Evolutionary conservation across 2,113 vertebrate species (phyloP).

Genomic region (Saimiri boliviensis): DNA sequence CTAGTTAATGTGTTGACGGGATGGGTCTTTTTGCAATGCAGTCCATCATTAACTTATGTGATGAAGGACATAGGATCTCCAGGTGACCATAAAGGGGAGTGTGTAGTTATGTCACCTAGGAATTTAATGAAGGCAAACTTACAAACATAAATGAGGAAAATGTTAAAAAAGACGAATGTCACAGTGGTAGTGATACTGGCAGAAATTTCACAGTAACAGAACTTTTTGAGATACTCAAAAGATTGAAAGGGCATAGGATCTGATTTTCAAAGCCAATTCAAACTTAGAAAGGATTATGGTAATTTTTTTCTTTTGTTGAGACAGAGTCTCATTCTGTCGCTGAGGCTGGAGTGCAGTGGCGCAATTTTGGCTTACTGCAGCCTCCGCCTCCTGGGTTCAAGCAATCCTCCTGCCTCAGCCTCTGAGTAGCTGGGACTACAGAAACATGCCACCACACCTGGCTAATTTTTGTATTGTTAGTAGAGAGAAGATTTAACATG

Average conservation of each 20-base stretch:
- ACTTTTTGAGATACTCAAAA: background rate
- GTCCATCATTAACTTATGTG: background rate
- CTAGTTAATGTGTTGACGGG: background rate
- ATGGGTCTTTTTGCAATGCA: background rate
- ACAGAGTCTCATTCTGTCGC: too few relatives aligned
- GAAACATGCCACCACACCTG: too few relatives aligned
- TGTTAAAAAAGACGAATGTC: background rate
- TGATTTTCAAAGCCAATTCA: background rate
- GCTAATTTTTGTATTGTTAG: too few relatives aligned
- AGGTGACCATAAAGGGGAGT: background rate
- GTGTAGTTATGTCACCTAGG: background rate
- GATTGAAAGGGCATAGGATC: background rate
- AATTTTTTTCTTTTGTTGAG: background rate
- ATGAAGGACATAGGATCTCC: background rate
- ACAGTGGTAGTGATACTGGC: background rate
- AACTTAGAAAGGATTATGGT: background rate
- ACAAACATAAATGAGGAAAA: background rate
- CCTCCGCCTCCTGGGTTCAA: too few relatives aligned
- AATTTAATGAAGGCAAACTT: background rate
- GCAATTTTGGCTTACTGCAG: too few relatives aligned
- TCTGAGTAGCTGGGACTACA: too few relatives aligned
- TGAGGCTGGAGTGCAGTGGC: too few relatives aligned
- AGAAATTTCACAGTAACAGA: background rate
- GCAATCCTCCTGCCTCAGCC: too few relatives aligned
- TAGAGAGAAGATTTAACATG: too few relatives aligned